Evolutionary conservation across 2,797 vertebrate species (phyloP).

Genomic region (Lutjanus argentimaculatus): DNA sequence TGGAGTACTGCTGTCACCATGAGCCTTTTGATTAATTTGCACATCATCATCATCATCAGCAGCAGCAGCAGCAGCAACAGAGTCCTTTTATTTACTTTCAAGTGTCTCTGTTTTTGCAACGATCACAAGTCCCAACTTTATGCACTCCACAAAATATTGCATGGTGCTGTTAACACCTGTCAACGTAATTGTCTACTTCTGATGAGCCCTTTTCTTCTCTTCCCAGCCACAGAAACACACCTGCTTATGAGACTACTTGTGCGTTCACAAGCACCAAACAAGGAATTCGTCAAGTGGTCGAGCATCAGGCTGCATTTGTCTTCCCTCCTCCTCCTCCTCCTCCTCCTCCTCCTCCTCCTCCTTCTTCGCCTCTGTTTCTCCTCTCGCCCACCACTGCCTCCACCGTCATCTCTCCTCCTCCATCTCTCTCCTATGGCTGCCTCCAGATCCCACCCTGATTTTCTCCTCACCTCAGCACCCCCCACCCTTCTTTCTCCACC

Average conservation of each 20-base stretch:
- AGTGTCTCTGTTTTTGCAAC: constrained; percentile 19
- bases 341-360: constrained; percentile 10
- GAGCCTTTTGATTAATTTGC: constrained; percentile 25
- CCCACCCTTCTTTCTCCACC: constrained; percentile 8
- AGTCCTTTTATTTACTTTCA: constrained; percentile 23
- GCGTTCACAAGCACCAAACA: constrained; percentile 30
- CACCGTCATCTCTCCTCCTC: neutral
- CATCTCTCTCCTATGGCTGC: constrained; percentile 27
- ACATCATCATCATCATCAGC: constrained; percentile 11
- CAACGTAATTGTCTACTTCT: constrained; percentile 28
- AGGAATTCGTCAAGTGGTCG: constrained; percentile 45
- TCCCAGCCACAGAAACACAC: constrained; percentile 33
- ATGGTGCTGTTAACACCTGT: constrained; percentile 27
- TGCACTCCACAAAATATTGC: constrained; percentile 10
- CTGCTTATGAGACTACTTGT: constrained; percentile 39
- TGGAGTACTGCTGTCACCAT: neutral
- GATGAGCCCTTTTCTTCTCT: constrained; percentile 36
- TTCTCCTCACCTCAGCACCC: constrained; percentile 56
- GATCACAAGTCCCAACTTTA: constrained; percentile 19
- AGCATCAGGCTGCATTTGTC: constrained; percentile 8
- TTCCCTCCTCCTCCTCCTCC: neutral
- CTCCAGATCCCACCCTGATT: constrained; percentile 50
- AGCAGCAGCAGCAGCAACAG: neutral
- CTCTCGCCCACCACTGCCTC: neutral
- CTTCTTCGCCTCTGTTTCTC: constrained; percentile 16